Evolutionary conservation across 1,140 invertebrate species (phyloP).

Genomic region (Leptestheria dahalacensis): DNA sequence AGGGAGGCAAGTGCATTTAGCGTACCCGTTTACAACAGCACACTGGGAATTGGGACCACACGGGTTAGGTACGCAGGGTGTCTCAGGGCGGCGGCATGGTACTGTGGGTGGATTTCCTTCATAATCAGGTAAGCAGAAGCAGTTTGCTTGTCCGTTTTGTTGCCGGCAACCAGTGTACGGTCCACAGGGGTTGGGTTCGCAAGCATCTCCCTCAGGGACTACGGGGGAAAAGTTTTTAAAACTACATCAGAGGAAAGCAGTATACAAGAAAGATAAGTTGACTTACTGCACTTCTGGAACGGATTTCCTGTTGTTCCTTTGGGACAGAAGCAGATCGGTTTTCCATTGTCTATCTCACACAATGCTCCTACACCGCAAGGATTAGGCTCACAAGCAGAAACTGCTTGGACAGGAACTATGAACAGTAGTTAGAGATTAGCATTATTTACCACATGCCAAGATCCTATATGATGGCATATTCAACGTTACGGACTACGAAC

Average conservation of each 20-base stretch:
- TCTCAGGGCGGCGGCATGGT: constrained; percentile 42
- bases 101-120: constrained; percentile 63
- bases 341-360: constrained; percentile 70
- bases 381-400: constrained; percentile 61
- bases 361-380: constrained; percentile 68
- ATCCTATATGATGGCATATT: too few relatives aligned
- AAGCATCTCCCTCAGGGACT: constrained; percentile 77
- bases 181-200: constrained; percentile 67
- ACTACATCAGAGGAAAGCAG: too few relatives aligned
- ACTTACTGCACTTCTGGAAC: constrained; percentile 79
- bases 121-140: constrained; percentile 68
- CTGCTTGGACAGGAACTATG: constrained; percentile 23
- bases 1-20: constrained; percentile 68
- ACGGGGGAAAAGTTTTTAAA: constrained; percentile 24
- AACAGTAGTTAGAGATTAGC: constrained; percentile 18
- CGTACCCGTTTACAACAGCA: constrained; percentile 59
- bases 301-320: constrained; percentile 80
- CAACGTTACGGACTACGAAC: too few relatives aligned
- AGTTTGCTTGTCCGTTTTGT: constrained; percentile 48
- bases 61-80: constrained; percentile 63
- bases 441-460: too few relatives aligned
- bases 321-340: constrained; percentile 75
- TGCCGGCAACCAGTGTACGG: constrained; percentile 62
- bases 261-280: too few relatives aligned
- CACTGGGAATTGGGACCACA: constrained; percentile 80